phyloP scores from a whole-genome alignment of 2,888 invertebrate genomes.

The Idaea aversata region DNA sequence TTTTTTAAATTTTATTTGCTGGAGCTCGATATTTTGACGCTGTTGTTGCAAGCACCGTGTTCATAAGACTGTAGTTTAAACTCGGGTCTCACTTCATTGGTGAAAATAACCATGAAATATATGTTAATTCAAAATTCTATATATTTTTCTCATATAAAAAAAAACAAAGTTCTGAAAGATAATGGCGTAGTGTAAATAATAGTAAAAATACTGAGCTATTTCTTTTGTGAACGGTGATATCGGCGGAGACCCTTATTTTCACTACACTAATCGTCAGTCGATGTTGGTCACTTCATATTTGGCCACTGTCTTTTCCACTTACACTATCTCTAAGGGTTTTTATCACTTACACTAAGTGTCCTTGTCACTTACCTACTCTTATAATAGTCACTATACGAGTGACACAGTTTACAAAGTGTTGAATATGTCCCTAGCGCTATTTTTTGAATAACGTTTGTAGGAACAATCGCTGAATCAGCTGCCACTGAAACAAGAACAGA shows the following conservation, averaged over 20 bases:
- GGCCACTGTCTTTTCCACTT: conserved; percentile 26
- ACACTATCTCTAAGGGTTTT: conserved; percentile 31
- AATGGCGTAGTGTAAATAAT: too few relatives aligned
- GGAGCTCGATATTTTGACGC: too few relatives aligned
- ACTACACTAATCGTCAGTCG: conserved; percentile 32
- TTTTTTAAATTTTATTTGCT: too few relatives aligned
- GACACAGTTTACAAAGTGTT: conserved; percentile 62
- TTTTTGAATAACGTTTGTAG: conserved; percentile 74
- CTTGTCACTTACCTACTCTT: conserved; percentile 6
- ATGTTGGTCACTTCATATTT: conserved; percentile 36
- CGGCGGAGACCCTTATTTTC: not conserved
- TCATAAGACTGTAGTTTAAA: too few relatives aligned
- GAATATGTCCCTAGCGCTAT: conserved; percentile 75
- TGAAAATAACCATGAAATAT: too few relatives aligned
- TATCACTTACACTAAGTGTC: conserved; percentile 44
- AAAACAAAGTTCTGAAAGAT: too few relatives aligned
- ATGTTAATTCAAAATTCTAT: too few relatives aligned
- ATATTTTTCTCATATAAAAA: too few relatives aligned
- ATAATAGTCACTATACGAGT: conserved; percentile 27
- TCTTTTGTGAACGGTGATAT: not conserved
- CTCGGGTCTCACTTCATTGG: too few relatives aligned
- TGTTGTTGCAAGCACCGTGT: too few relatives aligned
- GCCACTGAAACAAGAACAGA: conserved; percentile 56
- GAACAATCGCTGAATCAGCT: conserved; percentile 80
- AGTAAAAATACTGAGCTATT: too few relatives aligned